These are phyloP conservation scores for Andricus curvator DNA, from an alignment of 2,888 invertebrate species.

Conservation along the genomic window DNA sequence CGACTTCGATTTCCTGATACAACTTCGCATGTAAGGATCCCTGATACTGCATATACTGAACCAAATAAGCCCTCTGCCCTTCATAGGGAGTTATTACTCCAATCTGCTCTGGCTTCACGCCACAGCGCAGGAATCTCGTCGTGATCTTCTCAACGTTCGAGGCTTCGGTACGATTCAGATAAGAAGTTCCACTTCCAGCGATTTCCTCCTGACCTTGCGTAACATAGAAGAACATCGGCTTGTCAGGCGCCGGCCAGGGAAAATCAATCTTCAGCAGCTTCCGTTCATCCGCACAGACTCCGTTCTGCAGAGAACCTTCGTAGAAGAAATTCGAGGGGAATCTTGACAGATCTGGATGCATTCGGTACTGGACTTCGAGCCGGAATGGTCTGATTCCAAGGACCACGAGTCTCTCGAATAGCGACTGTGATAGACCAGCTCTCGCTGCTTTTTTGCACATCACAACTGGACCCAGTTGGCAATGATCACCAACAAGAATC, in stretches of 20 bases:
- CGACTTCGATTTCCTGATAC: constrained; percentile 99
- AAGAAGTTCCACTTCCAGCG: constrained; percentile 98
- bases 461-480: constrained; percentile 98
- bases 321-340: constrained; percentile 99
- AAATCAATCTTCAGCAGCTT: constrained; percentile 94
- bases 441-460: constrained; percentile 99
- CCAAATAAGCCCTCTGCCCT: constrained; percentile 97
- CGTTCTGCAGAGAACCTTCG: constrained; percentile 99
- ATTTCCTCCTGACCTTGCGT: constrained; percentile 99
- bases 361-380: constrained; percentile 98
- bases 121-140: constrained; percentile 95
- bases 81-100: constrained; percentile 99
- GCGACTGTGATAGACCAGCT: constrained; percentile 97
- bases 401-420: constrained; percentile 98
- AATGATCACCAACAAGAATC: constrained; percentile 99
- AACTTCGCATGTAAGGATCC: constrained; percentile 97
- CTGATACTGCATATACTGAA: constrained; percentile 99
- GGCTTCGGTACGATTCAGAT: constrained; percentile 98
- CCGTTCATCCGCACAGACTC: constrained; percentile 97
- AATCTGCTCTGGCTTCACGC: constrained; percentile 98
- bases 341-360: constrained; percentile 98
- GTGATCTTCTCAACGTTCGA: constrained; percentile 99
- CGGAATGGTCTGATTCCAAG: constrained; percentile 98
- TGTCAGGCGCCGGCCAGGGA: constrained; percentile 97
- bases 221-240: constrained; percentile 99